Conservation (phyloP, 2,888 invertebrate species). For the Physocephala rufipes region DNA sequence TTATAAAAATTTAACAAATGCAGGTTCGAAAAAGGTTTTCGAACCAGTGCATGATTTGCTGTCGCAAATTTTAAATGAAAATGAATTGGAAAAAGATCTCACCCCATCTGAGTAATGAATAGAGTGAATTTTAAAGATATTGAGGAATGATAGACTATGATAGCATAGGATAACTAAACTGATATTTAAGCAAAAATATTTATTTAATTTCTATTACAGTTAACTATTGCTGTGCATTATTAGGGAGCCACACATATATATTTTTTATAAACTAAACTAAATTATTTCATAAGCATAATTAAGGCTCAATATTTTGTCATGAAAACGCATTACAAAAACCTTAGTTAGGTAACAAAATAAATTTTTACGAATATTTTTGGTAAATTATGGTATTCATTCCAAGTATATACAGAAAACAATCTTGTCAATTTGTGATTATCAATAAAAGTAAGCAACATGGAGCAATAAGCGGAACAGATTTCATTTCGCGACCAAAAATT, state of each 20-base stretch:
- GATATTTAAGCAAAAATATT: background rate
- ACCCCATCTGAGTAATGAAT: constrained; percentile 73
- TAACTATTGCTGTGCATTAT: background rate
- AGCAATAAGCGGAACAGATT: background rate
- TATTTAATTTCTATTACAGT: no score
- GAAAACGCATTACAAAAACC: no score
- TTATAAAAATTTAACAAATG: constrained; percentile 86
- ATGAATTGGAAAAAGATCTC: constrained; percentile 77
- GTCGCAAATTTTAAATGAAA: constrained; percentile 79
- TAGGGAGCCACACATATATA: background rate
- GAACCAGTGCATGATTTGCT: constrained; percentile 85
- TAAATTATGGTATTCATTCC: constrained; percentile 32
- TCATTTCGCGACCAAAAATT: no score
- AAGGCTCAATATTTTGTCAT: background rate
- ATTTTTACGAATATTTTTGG: constrained; percentile 19
- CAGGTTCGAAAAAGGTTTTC: constrained; percentile 87
- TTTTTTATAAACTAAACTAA: background rate
- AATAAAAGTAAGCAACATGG: constrained; percentile 5
- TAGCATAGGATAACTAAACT: background rate
- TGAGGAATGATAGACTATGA: background rate
- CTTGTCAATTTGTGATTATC: constrained; percentile 24
- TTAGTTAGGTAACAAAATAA: background rate
- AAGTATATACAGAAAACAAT: constrained; percentile 24
- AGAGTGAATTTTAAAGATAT: no score
- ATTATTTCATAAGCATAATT: background rate